Base-by-base conservation (phyloP, 1,140 invertebrate species). In the Rhopalosiphum maidis region DNA sequence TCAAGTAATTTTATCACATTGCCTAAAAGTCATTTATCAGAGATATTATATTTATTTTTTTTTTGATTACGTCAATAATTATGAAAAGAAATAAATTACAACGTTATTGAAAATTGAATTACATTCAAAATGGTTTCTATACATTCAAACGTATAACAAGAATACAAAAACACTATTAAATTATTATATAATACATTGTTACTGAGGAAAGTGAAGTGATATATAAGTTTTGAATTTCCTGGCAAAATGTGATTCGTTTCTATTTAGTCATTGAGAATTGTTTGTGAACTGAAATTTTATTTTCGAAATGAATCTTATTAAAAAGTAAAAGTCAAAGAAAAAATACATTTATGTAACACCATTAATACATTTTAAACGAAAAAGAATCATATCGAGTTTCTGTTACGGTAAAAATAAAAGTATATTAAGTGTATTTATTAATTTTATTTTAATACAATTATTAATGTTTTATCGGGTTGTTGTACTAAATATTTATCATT, bases 31-130 rank as follows among this genome's bases (percentile, higher is more conserved):
- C 30, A n/a, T 68, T 68, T 15, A 68, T 68, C 30, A 18, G 30
- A n/a, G 15, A 77, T 77, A 77, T 77, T 77, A n/a, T 77, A 60
- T 60, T 60, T 60, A 60, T 77, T 77, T 77, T 60, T 60, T 77
- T 77, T 77, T 21, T 77, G 60, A 77, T 77, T 22, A 18, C n/a
- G n/a, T 77, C 30, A 77, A 77, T 77, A 77, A 77, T 77, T n/a
- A 77, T n/a, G 15, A n/a, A 77, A 77, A 77, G 18, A 77, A n/a
- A 77, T 77, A 18, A 18, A n/a, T 77, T 77, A 77, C 60, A n/a
- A n/a, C 4, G 1, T 77, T 77, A n/a, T 77, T 77, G 55, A 68
- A n/a, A 68, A 68, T 30, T 68, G 30, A 68, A 30, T n/a, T 77
- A n/a, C 30, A 5, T 77, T 77, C 11, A 77, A 22, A 77, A 77